A percentile compares a stretch with the other conserved stretches of the same genome.
Evolutionary conservation across 2,888 invertebrate species (phyloP).

Genomic region (Morpho helenor): DNA sequence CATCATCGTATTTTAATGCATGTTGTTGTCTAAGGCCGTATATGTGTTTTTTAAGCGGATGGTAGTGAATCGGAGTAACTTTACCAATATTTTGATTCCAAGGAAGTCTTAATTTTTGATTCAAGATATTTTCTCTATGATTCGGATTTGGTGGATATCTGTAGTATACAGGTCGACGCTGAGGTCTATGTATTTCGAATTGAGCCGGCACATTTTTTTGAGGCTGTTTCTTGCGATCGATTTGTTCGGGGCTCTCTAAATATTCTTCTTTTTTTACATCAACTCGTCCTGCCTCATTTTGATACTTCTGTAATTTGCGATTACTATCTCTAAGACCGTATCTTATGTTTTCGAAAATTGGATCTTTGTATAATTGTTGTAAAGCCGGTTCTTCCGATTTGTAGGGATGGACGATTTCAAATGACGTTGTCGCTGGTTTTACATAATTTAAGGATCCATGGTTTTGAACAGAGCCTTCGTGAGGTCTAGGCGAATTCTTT

Average conservation of each 20-base stretch:
- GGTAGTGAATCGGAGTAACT: constrained; percentile 63
- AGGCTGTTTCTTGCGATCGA: constrained; percentile 53
- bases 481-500: constrained; percentile 41
- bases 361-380: constrained; percentile 57
- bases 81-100: constrained; percentile 63
- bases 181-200: constrained; percentile 62
- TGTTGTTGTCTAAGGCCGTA: constrained; percentile 62
- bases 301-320: constrained; percentile 52
- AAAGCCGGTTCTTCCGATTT: constrained; percentile 59
- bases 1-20: constrained; percentile 63
- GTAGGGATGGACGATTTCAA: constrained; percentile 68
- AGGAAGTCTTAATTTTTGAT: constrained; percentile 63
- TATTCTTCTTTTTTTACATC: constrained; percentile 57
- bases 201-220: constrained; percentile 52
- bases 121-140: constrained; percentile 50
- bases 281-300: constrained; percentile 53
- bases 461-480: constrained; percentile 48
- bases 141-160: constrained; percentile 35
- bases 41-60: constrained; percentile 62
- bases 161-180: constrained; percentile 63
- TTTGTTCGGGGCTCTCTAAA: constrained; percentile 56
- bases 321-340: constrained; percentile 52
- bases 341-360: constrained; percentile 54
- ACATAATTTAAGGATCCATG: constrained; percentile 36
- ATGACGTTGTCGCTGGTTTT: constrained; percentile 48